Percentiles rank a stretch among this genome's conserved stretches.
Evolutionary conservation across 2,888 invertebrate genomes (phyloP).

Genomic region (Lycocerus yunnanus): DNA sequence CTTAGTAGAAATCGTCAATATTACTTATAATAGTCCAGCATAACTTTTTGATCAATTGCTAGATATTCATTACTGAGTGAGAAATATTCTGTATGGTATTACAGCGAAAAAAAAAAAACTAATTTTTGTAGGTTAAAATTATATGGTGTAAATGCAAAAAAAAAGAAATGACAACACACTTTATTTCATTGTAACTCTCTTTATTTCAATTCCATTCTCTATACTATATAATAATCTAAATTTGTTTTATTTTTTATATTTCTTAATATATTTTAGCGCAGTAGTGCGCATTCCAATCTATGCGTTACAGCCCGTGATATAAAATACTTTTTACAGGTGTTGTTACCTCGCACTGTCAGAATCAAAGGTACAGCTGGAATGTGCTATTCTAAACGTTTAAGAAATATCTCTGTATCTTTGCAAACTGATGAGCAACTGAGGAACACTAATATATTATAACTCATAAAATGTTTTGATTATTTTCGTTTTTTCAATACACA

Average conservation of each 20-base stretch:
- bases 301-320: slow-evolving; percentile 53
- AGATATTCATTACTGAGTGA: no score
- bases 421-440: slow-evolving; percentile 16
- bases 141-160: not conserved
- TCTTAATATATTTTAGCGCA: slow-evolving; percentile 38
- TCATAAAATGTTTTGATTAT: slow-evolving; percentile 26
- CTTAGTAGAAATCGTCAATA: not conserved
- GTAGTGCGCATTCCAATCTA: slow-evolving; percentile 44
- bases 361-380: slow-evolving; percentile 34
- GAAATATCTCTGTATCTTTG: slow-evolving; percentile 22
- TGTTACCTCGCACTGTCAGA: slow-evolving; percentile 38
- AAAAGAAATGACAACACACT: slow-evolving; percentile 17
- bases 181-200: slow-evolving; percentile 52
- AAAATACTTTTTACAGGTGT: slow-evolving; percentile 46
- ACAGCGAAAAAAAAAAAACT: no score
- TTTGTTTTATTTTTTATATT: slow-evolving; percentile 41
- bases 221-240: slow-evolving; percentile 50
- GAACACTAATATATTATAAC: slow-evolving; percentile 28
- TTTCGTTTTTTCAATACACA: slow-evolving; percentile 25
- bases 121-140: not conserved
- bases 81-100: no score
- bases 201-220: slow-evolving; percentile 57
- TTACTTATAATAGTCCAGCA: no score
- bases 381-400: slow-evolving; percentile 15
- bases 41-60: no score